Conservation (phyloP, 2,113 vertebrate species). For the Phalacrocorax brasilianus region DNA sequence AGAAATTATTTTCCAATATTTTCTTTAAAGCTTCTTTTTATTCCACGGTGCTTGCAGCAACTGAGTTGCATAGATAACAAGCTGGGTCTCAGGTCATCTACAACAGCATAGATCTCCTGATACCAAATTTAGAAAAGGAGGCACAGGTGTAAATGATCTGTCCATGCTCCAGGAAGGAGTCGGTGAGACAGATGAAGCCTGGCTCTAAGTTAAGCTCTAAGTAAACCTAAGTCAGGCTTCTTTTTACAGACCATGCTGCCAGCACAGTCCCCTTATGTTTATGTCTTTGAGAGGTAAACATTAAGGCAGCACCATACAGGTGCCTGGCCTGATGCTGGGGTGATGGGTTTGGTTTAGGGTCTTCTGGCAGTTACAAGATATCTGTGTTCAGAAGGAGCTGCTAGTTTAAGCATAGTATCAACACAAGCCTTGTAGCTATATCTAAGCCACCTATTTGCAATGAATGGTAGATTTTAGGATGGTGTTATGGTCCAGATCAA, state of each 20-base stretch:
- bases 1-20: neutral
- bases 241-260: neutral
- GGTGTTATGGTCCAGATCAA: neutral
- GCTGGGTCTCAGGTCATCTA: neutral
- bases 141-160: neutral
- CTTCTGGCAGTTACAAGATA: neutral
- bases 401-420: neutral
- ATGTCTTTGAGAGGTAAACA: neutral
- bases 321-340: neutral
- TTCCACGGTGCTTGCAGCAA: neutral
- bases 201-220: neutral
- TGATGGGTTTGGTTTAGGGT: neutral
- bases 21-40: neutral
- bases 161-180: neutral
- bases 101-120: neutral
- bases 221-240: neutral
- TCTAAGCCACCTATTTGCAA: neutral
- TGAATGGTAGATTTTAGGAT: neutral
- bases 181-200: neutral
- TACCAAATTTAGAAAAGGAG: neutral
- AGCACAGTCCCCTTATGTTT: neutral
- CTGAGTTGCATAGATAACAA: neutral
- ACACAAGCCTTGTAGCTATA: neutral
- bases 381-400: neutral
- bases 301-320: neutral